Base-by-base conservation (phyloP, 2,797 vertebrate genomes). In the Novumbra hubbsi region DNA sequence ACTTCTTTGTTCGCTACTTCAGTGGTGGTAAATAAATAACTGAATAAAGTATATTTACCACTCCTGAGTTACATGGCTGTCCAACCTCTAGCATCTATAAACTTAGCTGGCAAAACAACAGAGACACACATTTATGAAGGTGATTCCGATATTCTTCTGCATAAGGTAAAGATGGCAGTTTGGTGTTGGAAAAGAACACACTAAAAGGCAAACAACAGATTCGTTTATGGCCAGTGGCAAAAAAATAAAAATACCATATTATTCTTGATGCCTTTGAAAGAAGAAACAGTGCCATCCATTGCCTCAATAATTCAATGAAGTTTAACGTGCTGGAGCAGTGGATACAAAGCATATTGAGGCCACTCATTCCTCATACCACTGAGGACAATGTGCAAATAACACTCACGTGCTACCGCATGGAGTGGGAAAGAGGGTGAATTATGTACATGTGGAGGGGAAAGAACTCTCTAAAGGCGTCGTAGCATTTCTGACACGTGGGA, bases 401-500 rank as follows among this genome's bases (percentile, higher is more conserved):
- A 24, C 3, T 32, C 30, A 64, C 28, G 27, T 28, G 30, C 21
- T 24, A 32, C 41, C 24, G 24, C 38, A 49, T 27, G 67, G 24
- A 16, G 45, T 24, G 67, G n/a, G 41, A 60, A 45, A 60, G 9
- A 17, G 62, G 15, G 17, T 30, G 63, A 65, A 65, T 32, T 65
- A 65, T 65, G 30, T 8, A 65, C 63, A 65, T 32, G 15, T 65
- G 63, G 63, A 65, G 69, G n/a, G 48, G 65, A 5, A 38, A 62
- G 14, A 71, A 21, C 9, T 65, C 41, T 69, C 38, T 28, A 41
- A 27, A 74, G 71, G 67, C 64, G 34, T 52, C 73, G 5, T 0
- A 73, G 27, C 52, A 75, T 71, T 77, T 74, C 70, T 76, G 78
- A 73, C 74, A 72, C 73, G 72, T 64, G 73, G 75, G 52, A 79